Evolutionary conservation across 2,797 vertebrate genomes (phyloP).

Genomic region (Enteromius trimaculatus): DNA sequence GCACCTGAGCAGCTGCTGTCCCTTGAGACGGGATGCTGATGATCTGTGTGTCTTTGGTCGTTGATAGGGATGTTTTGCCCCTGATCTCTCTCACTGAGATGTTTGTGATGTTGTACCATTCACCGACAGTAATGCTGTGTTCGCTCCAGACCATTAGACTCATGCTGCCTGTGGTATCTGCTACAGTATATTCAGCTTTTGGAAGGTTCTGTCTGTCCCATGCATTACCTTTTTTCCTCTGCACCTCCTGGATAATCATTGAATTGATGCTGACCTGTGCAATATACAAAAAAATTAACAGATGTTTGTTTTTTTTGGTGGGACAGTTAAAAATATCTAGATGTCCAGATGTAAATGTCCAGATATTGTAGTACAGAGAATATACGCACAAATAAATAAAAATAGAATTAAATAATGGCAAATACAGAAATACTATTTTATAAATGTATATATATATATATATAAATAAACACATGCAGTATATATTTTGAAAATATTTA

Average conservation of each 20-base stretch:
- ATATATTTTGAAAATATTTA: too few relatives aligned
- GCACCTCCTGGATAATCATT: slow-evolving; percentile 20
- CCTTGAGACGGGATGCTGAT: slow-evolving; percentile 29
- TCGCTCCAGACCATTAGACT: slow-evolving; percentile 10
- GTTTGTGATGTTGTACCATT: slow-evolving; percentile 32
- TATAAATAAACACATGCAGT: too few relatives aligned
- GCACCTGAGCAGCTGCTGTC: neutral
- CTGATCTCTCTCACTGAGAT: neutral
- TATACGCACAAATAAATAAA: neutral
- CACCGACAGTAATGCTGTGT: slow-evolving; percentile 8
- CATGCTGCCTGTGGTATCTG: slow-evolving; percentile 8
- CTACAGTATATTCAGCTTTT: slow-evolving; percentile 2
- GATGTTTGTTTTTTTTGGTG: neutral
- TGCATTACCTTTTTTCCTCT: neutral
- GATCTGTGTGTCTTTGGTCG: slow-evolving; percentile 13
- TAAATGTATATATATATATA: neutral
- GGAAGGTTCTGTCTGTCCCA: neutral
- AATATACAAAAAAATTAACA: neutral
- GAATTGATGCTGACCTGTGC: slow-evolving; percentile 23
- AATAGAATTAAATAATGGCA: neutral
- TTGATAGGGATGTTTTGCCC: neutral
- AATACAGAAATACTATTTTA: neutral
- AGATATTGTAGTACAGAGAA: neutral
- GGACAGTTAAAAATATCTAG: neutral
- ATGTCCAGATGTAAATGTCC: neutral